phyloP scores from a whole-genome alignment of 1,140 invertebrate species.

The Sycophaga agraensis region DNA sequence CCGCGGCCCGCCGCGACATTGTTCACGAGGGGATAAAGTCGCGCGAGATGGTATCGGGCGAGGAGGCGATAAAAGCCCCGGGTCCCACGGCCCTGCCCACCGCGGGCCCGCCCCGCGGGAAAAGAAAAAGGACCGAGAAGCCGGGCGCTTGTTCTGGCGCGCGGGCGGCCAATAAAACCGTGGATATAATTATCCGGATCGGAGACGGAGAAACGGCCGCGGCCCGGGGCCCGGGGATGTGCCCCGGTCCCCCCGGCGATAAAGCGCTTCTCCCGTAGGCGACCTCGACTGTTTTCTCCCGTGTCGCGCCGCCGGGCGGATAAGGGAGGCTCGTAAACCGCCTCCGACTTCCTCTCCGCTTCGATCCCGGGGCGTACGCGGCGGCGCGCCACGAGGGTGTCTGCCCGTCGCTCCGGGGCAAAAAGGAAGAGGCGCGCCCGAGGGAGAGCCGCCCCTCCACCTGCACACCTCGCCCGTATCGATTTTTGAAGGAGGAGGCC shows the following conservation, averaged over 20 bases:
- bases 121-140: conserved; percentile 34
- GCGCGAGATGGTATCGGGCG: too few relatives aligned
- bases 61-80: neutral
- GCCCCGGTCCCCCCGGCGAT: neutral
- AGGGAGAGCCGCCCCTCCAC: neutral
- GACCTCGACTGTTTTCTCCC: conserved; percentile 17
- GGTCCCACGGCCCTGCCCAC: neutral
- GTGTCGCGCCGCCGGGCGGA: conserved; percentile 18
- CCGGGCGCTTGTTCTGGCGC: conserved; percentile 39
- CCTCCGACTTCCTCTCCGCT: neutral
- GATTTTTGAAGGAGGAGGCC: conserved; percentile 3
- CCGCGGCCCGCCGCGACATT: conserved; percentile 29
- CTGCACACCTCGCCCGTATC: neutral
- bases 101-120: neutral
- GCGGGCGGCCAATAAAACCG: conserved; percentile 45
- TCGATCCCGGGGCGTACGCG: too few relatives aligned
- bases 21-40: conserved; percentile 27
- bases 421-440: neutral
- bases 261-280: conserved; percentile 19
- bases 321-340: conserved; percentile 29
- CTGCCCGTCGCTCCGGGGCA: neutral
- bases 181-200: conserved; percentile 52
- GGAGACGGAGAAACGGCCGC: conserved; percentile 26
- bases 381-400: too few relatives aligned
- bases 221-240: neutral